These are phyloP conservation scores for Eulemur albifrons DNA, from an alignment of 2,797 vertebrate species.

Conservation along the genomic window DNA sequence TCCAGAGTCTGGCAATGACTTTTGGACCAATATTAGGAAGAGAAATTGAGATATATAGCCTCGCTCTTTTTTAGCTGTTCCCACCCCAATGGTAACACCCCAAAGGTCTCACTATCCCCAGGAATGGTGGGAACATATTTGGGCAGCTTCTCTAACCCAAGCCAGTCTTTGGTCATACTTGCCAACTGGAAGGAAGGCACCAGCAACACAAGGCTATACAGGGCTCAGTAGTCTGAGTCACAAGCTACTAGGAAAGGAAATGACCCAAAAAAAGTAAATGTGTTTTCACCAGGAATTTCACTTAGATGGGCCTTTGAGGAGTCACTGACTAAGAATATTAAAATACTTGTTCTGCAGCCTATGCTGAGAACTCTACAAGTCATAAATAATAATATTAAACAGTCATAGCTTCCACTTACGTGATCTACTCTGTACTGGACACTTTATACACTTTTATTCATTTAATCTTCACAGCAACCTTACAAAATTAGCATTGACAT, in stretches of 20 bases:
- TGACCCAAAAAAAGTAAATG: neutral
- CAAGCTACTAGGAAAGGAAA: neutral
- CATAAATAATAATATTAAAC: neutral
- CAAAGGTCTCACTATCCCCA: neutral
- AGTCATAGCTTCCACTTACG: neutral
- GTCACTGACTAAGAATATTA: neutral
- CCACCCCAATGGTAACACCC: neutral
- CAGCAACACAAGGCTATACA: neutral
- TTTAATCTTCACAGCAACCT: neutral
- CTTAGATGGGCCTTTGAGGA: neutral
- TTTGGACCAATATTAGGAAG: neutral
- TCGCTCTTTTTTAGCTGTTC: neutral
- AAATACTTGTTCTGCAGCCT: slow-evolving; percentile 19
- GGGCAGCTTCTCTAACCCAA: neutral
- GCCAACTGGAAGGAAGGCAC: neutral
- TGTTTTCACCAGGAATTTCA: slow-evolving; percentile 11
- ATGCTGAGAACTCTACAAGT: neutral
- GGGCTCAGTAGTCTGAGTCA: neutral
- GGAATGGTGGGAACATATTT: neutral
- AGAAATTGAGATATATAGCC: neutral
- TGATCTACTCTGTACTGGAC: neutral
- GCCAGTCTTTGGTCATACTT: neutral
- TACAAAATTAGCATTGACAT: neutral
- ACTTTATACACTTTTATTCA: neutral
- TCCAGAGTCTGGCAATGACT: neutral